These are phyloP conservation scores for Aphelinus atriplicis DNA, from an alignment of 1,140 invertebrate genomes.

Conservation along the genomic window DNA sequence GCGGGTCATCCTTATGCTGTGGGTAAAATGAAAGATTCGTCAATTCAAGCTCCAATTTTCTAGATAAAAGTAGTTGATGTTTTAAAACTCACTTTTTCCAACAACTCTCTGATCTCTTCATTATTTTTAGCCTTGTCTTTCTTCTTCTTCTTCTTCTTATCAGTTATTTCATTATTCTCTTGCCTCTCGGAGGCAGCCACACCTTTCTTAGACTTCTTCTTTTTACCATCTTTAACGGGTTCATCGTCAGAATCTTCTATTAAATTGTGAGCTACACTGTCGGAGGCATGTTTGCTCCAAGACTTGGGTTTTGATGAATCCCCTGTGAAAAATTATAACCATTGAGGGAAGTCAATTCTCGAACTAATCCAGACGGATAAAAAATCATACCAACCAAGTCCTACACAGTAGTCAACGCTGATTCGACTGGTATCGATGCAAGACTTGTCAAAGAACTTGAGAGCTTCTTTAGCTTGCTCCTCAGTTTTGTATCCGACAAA, in stretches of 20 bases:
- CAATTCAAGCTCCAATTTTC: conserved; percentile 36
- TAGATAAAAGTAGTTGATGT: conserved; percentile 2
- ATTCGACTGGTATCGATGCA: conserved; percentile 86
- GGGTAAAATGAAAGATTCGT: conserved; percentile 47
- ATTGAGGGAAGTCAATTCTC: neutral
- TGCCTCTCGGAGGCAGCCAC: conserved; percentile 43
- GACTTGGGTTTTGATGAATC: conserved; percentile 86
- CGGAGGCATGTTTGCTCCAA: conserved; percentile 87
- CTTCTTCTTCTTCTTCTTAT: conserved; percentile 57
- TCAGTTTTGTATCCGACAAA: conserved; percentile 90
- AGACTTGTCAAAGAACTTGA: conserved; percentile 83
- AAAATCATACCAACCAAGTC: conserved; percentile 67
- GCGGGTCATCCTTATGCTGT: conserved; percentile 86
- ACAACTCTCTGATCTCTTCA: conserved; percentile 70
- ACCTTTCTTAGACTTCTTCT: conserved; percentile 43
- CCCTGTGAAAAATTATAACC: conserved; percentile 60
- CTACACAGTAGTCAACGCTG: conserved; percentile 79
- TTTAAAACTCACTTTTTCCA: conserved; percentile 69
- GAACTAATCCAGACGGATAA: neutral
- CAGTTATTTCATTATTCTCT: conserved; percentile 46
- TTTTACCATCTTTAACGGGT: conserved; percentile 51
- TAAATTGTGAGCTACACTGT: conserved; percentile 73
- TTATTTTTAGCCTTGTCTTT: conserved; percentile 66
- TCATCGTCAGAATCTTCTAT: conserved; percentile 48
- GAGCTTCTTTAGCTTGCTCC: conserved; percentile 79